Evolutionary conservation across 92 coral and sea anemone genomes (phyloP), one percentile per base, ranked within the genome.

Genomic region (Zoanthus sociatus): DNA sequence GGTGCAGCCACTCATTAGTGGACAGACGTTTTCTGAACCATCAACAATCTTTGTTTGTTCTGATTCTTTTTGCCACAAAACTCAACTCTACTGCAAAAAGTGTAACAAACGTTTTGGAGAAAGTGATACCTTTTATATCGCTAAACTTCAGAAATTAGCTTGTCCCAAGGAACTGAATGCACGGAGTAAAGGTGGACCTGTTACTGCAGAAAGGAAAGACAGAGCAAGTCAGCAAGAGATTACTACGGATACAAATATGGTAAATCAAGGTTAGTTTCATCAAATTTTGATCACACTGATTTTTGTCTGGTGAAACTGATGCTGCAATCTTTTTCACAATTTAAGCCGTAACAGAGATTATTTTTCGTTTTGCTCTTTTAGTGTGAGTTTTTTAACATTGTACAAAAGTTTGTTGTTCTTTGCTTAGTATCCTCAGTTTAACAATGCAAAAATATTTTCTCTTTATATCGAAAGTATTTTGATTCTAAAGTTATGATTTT

Each of bases 31-130:
- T 0, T 55, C 45, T 26, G 95, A 97, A 78, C 94, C 93, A 18
- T 93, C 93, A n/a, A 78, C 94, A 67, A 93, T 95, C 33, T 93
- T 95, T 90, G 93, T 95, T 44, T 87, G 92, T 73, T 84, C 88
- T 72, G 61, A 88, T 1, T 90, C 96, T 9, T 51, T 97, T 56
- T 85, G 94, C 1, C 73, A 73, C 16, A 45, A 31, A 6, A 33
- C 77, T 54, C 68, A 84, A 51, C 66, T 79, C 42, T 86, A 81
- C 60, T 85, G 89, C 70, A 78, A 77, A 32, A 6, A 55, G 30
- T 90, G 92, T 32, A 76, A 51, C 17, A 48, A 31, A 6, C 4
- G 31, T 26, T 86, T 72, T 30, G 86, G 77, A 26, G 84, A 77
- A 64, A 88, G 87, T 9, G 84, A 86, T 10, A 21, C 89, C 18